phyloP scores from a whole-genome alignment of 2,797 vertebrate species.

The Poecilia velifera region DNA sequence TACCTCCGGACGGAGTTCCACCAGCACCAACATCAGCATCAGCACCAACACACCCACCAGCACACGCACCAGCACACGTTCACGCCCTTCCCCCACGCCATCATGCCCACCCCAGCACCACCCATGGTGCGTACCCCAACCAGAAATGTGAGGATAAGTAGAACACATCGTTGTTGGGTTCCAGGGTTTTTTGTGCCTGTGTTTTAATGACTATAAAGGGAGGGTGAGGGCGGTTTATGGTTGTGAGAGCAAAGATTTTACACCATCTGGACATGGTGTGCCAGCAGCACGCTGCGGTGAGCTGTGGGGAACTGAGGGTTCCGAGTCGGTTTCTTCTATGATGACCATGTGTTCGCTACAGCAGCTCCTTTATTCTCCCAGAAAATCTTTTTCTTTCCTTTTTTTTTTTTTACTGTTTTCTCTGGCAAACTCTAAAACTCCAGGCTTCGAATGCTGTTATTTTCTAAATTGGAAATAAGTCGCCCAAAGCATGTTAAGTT shows the following conservation, averaged over 20 bases:
- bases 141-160: slow-evolving; percentile 99
- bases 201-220: slow-evolving; percentile 27
- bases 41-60: slow-evolving; percentile 99
- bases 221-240: slow-evolving; percentile 13
- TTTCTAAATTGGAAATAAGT: slow-evolving; percentile 78
- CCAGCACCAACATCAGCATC: slow-evolving; percentile 96
- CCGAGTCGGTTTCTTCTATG: slow-evolving; percentile 44
- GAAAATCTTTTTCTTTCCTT: slow-evolving; percentile 40
- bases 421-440: slow-evolving; percentile 57
- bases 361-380: slow-evolving; percentile 73
- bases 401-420: slow-evolving; percentile 57
- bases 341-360: slow-evolving; percentile 71
- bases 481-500: slow-evolving; percentile 66
- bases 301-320: slow-evolving; percentile 32
- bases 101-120: slow-evolving; percentile 98
- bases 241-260: slow-evolving; percentile 35
- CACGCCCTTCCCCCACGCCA: slow-evolving; percentile 96
- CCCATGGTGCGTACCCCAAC: slow-evolving; percentile 99
- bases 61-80: slow-evolving; percentile 99
- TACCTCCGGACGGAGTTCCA: slow-evolving; percentile 99
- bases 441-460: slow-evolving; percentile 61
- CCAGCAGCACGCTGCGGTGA: slow-evolving; percentile 22
- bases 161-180: slow-evolving; percentile 75
- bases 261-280: slow-evolving; percentile 46
- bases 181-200: slow-evolving; percentile 17